These are phyloP conservation scores for Yponomeuta cagnagella DNA, from an alignment of 2,888 invertebrate species.

Conservation along the genomic window DNA sequence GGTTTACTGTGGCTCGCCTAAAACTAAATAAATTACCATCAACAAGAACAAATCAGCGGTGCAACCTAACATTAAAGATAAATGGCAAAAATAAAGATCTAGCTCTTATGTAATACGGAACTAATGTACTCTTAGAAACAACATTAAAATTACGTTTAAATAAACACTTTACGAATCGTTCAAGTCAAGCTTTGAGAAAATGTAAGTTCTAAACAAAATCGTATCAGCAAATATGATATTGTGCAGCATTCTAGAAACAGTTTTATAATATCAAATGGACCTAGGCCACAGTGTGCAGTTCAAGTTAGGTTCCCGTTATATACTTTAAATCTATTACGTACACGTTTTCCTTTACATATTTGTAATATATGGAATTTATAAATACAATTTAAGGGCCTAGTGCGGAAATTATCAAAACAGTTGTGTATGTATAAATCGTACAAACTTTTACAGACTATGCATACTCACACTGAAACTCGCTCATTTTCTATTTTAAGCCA, in stretches of 20 bases:
- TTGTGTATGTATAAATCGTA: conserved; percentile 3
- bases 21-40: conserved; percentile 27
- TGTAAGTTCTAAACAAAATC: background rate
- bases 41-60: conserved; percentile 45
- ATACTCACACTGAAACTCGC: background rate
- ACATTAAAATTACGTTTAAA: conserved; percentile 26
- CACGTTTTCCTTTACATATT: conserved; percentile 7
- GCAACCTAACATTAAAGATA: conserved; percentile 37
- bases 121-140: conserved; percentile 36
- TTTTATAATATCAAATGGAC: conserved; percentile 1
- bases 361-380: background rate
- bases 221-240: background rate
- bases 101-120: conserved; percentile 29
- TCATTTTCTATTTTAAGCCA: background rate
- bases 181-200: background rate
- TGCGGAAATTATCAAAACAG: background rate
- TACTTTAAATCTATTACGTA: conserved; percentile 6
- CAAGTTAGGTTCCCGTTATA: background rate
- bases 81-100: conserved; percentile 46
- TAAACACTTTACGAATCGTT: conserved; percentile 20
- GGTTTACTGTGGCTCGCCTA: background rate
- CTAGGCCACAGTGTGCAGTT: conserved; percentile 4
- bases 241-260: background rate
- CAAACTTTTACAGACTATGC: background rate
- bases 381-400: background rate